Base-by-base conservation (phyloP, 2,888 invertebrate species). In the Chrysodeixis includens region DNA sequence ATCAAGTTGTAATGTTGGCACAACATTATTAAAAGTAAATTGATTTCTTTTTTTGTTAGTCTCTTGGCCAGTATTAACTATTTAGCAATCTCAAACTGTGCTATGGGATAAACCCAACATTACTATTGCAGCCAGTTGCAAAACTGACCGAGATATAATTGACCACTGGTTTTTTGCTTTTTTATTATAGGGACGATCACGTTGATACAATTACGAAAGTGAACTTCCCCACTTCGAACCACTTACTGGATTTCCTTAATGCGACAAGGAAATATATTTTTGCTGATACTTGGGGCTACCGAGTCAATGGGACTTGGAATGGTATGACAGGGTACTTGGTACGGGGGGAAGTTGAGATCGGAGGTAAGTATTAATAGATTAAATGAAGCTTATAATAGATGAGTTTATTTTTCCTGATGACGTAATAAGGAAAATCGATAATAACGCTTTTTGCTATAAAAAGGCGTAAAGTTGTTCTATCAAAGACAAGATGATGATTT, bases 251-350 rank as follows among this genome's bases (percentile, higher is more conserved):
- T 81, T 95, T 95, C 71, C 84, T 96, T 30, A 96, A 96, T 74
- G 96, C 95, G 7, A 93, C 88, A n/a, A 91, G 96, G 78, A 92
- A 91, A 62, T 96, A 94, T 84, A 83, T 95, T 1, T 93, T 95
- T 71, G 93, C 94, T 35, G 88, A 93, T 52, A 95, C 96, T 0
- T 97, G 97, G 97, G 97, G 97, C 1, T 96, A 97, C 78, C 87
- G 83, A 59, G 87, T 93, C 53, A 95, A 96, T 70, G 93, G 95
- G 1, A 93, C 95, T 3, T 97, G 96, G 96, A 96, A 92, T 80
- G 97, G 97, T 22, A 96, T 97, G 96, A 96, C 96, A 66, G 97
- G 97, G 0, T 95, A 96, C 81, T 87, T 97, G 71, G 92, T 94
- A 0, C 90, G 95, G 66, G 93, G 94, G 52, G 95, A 96, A 85